These are phyloP conservation scores for Bubo scandiacus DNA, from an alignment of 2,113 vertebrate species.

Conservation along the genomic window DNA sequence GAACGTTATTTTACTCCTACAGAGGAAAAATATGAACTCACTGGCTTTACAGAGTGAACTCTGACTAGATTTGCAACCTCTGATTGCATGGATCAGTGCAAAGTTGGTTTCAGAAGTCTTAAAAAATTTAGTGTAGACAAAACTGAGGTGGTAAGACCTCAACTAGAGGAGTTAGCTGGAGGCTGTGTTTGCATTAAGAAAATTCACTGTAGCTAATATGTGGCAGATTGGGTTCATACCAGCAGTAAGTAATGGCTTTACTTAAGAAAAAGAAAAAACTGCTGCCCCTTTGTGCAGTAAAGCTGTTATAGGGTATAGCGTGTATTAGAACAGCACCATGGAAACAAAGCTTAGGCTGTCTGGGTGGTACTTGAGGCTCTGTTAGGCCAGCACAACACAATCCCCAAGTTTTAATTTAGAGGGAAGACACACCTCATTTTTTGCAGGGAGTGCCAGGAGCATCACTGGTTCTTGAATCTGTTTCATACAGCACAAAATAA, in stretches of 20 bases:
- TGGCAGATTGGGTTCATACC: not conserved
- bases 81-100: not conserved
- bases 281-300: not conserved
- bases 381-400: not conserved
- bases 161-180: not conserved
- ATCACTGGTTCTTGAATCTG: not conserved
- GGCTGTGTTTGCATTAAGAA: not conserved
- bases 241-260: not conserved
- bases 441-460: not conserved
- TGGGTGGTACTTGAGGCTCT: not conserved
- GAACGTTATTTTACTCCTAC: constrained; percentile 45
- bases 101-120: not conserved
- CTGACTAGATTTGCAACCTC: not conserved
- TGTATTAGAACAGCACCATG: fast-evolving
- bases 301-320: not conserved
- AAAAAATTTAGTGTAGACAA: not conserved
- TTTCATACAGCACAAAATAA: not conserved
- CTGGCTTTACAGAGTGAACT: not conserved
- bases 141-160: not conserved
- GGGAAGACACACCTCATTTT: not conserved
- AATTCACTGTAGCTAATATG: not conserved
- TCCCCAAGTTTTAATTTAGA: not conserved
- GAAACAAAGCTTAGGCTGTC: not conserved
- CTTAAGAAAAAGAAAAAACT: not conserved
- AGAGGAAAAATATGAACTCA: constrained; percentile 37